These are phyloP conservation scores for Cyprinodon variegatus DNA, from an alignment of 2,113 vertebrate species.

Conservation along the genomic window DNA sequence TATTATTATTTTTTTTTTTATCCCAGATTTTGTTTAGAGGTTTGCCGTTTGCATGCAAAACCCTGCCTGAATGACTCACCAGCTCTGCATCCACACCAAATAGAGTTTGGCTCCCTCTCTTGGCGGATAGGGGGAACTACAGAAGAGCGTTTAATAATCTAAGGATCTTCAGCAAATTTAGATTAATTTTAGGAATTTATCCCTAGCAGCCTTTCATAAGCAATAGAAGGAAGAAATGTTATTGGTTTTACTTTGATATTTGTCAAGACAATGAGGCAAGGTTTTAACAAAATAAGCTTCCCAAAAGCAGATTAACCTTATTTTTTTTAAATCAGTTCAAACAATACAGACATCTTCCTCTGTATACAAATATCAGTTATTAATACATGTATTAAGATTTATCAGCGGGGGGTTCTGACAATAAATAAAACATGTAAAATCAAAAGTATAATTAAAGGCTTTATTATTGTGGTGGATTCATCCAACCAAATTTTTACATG, in stretches of 20 bases:
- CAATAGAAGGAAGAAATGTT: background rate
- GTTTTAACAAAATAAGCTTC: too few relatives aligned
- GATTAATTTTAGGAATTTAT: background rate
- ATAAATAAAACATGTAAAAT: background rate
- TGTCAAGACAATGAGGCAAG: too few relatives aligned
- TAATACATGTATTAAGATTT: background rate
- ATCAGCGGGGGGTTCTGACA: background rate
- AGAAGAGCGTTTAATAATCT: background rate
- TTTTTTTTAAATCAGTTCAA: background rate
- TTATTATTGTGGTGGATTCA: background rate
- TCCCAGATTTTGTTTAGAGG: slow-evolving; percentile 42
- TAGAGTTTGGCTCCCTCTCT: slow-evolving; percentile 55
- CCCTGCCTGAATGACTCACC: slow-evolving; percentile 66
- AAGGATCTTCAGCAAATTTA: background rate
- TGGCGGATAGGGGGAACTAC: slow-evolving; percentile 24
- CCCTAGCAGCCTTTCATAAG: background rate
- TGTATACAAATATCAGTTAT: background rate
- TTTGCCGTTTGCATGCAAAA: slow-evolving; percentile 48
- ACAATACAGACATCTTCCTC: background rate
- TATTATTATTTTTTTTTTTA: background rate
- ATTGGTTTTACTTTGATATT: background rate
- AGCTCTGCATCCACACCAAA: background rate
- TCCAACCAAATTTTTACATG: background rate
- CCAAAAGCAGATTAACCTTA: too few relatives aligned
- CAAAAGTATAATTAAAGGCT: background rate